These are phyloP conservation scores for Hippocampus zosterae DNA, from an alignment of 2,113 vertebrate species.

Conservation along the genomic window DNA sequence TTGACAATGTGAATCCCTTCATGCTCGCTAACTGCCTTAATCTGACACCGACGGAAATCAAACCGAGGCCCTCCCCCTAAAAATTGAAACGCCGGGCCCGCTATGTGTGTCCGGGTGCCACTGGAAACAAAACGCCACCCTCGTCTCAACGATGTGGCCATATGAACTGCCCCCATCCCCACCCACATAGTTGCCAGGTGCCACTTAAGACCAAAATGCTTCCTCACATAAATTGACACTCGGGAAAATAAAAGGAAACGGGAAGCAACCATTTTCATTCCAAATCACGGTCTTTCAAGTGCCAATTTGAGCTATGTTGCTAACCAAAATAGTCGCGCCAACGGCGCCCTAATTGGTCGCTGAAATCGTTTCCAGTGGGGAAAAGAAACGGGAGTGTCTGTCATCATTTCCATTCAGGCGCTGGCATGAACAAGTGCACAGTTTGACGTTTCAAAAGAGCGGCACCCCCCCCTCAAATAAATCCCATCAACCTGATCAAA, in stretches of 20 bases:
- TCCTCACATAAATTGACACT: no score
- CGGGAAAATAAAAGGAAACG: background rate
- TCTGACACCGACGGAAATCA: background rate
- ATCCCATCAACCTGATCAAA: no score
- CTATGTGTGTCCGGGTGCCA: background rate
- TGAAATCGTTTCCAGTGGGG: no score
- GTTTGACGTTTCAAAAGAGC: background rate
- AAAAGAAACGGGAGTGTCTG: no score
- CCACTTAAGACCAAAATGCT: no score
- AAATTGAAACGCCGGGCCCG: background rate
- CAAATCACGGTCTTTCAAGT: no score
- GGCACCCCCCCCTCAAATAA: background rate
- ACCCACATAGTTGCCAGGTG: no score
- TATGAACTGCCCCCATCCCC: background rate
- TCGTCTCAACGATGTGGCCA: background rate
- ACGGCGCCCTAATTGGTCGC: background rate
- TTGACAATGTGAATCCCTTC: slow-evolving; percentile 36
- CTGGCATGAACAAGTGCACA: no score
- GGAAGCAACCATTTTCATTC: background rate
- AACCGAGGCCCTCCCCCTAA: background rate
- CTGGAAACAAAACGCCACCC: background rate
- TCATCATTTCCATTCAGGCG: no score
- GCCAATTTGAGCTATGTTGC: background rate
- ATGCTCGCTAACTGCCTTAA: background rate
- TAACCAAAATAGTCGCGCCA: no score